These are phyloP conservation scores for Ginglymostoma cirratum DNA, from an alignment of 2,113 vertebrate species.

Conservation along the genomic window DNA sequence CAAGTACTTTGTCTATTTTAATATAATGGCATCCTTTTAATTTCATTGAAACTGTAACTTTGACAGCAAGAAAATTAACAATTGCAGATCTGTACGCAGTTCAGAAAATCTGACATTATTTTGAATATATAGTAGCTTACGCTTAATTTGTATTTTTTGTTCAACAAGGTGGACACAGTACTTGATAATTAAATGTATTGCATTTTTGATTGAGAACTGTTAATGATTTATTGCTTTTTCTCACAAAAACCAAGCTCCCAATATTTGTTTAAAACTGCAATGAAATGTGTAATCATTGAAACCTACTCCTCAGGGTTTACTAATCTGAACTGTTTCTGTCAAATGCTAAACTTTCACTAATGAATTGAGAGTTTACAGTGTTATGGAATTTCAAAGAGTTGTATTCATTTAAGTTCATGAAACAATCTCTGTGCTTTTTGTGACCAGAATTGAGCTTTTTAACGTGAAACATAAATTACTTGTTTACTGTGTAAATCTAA, in stretches of 20 bases:
- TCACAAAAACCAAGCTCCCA: neutral
- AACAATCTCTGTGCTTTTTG: neutral
- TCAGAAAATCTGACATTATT: neutral
- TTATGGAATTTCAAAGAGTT: constrained; percentile 37
- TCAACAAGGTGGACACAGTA: neutral
- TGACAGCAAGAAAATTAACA: neutral
- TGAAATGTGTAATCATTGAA: neutral
- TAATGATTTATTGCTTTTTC: neutral
- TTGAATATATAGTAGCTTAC: neutral
- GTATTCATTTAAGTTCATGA: neutral
- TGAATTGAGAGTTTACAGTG: neutral
- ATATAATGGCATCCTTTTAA: neutral
- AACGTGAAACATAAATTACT: neutral
- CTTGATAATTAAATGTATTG: neutral
- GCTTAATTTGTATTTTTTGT: neutral
- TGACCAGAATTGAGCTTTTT: neutral
- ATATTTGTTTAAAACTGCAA: neutral
- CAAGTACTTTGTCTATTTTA: neutral
- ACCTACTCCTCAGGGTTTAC: constrained; percentile 20
- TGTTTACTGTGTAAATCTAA: constrained; percentile 28
- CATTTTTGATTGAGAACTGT: neutral
- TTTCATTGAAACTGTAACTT: neutral
- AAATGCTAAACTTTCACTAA: neutral
- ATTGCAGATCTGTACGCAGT: neutral
- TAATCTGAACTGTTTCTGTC: neutral